These are phyloP conservation scores for Psephotus haematonotus DNA, from an alignment of 2,113 vertebrate species.

Conservation along the genomic window DNA sequence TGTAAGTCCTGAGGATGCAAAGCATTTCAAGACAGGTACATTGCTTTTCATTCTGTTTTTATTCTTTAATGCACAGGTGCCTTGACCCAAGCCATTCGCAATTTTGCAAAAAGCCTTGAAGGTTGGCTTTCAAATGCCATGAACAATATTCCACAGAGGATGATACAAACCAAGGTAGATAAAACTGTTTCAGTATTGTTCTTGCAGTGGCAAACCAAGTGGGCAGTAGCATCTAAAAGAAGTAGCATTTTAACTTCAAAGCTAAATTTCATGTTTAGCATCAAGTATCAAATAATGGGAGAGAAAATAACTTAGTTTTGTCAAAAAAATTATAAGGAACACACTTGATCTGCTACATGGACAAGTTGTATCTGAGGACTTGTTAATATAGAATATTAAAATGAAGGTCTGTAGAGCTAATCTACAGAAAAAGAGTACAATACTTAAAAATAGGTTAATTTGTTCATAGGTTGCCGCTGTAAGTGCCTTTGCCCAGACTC, in stretches of 20 bases:
- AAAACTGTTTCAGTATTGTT: not conserved
- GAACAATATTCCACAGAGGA: slow-evolving; percentile 98
- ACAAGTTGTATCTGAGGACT: not conserved
- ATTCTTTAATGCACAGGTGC: slow-evolving; percentile 84
- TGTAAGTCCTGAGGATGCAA: not conserved
- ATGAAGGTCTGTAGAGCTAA: not conserved
- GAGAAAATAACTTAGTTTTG: slow-evolving; percentile 30
- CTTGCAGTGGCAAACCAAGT: not conserved
- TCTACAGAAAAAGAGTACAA: not conserved
- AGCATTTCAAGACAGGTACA: not conserved
- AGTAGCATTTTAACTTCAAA: not conserved
- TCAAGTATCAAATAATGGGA: not conserved
- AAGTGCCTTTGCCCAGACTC: slow-evolving; percentile 98
- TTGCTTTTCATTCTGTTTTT: slow-evolving; percentile 63
- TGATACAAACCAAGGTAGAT: slow-evolving; percentile 94
- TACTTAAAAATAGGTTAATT: not conserved
- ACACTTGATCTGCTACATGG: not conserved
- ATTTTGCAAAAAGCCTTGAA: slow-evolving; percentile 99
- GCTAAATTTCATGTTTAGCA: not conserved
- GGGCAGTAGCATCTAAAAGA: not conserved
- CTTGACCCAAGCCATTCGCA: slow-evolving; percentile 99
- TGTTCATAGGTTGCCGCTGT: slow-evolving; percentile 89
- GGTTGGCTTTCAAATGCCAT: slow-evolving; percentile 98
- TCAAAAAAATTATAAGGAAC: not conserved
- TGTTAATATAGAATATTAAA: not conserved